Evolutionary conservation across 2,888 invertebrate species (phyloP), one percentile per base, ranked within the genome.

Genomic region (Caenorhabditis japonica): DNA sequence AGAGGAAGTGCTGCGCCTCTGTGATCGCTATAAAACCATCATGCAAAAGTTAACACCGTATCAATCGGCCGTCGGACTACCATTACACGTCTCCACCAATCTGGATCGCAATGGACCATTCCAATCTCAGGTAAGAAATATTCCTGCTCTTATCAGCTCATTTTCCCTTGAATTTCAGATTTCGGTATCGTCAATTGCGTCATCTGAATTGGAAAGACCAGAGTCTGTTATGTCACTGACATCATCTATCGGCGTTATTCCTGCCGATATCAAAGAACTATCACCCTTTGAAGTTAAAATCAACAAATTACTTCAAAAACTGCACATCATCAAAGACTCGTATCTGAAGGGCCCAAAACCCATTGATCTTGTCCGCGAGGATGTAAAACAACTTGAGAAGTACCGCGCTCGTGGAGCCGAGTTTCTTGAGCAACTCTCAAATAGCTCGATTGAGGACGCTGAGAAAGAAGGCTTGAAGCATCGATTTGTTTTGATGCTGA

Each of bases 161-260:
- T 0, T 25, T 44, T 34, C 13, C 33, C 3, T 53, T 33, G 13
- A 19, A 25, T 72, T 77, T 41, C 60, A 81, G 81, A 77, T 81
- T 19, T 81, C 81, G 38, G 75, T 81, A 55, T 73, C 72, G 43
- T 81, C 81, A 38, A 61, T 81, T 43, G 79, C 79, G 34, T 78
- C 81, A 49, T 81, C 81, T 39, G 81, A 79, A 25, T 70, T 77
- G 66, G 81, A 81, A 46, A 52, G 81, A 36, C 74, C 76, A 41
- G 77, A 77, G 46, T 81, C 81, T 30, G 81, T 79, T 4, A 73
- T 81, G 62, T 81, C 81, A 23, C 59, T 79, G 49, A 64, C 72
- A 17, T 79, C 79, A 21, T 73, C 75, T 1, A 70, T 75, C 47
- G 75, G 70, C n/a, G 75, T 75, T 3, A 43, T 70, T 13, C 62